phyloP scores from a whole-genome alignment of 53 echinoderm and acorn worm species.

The Stichopus horrens region DNA sequence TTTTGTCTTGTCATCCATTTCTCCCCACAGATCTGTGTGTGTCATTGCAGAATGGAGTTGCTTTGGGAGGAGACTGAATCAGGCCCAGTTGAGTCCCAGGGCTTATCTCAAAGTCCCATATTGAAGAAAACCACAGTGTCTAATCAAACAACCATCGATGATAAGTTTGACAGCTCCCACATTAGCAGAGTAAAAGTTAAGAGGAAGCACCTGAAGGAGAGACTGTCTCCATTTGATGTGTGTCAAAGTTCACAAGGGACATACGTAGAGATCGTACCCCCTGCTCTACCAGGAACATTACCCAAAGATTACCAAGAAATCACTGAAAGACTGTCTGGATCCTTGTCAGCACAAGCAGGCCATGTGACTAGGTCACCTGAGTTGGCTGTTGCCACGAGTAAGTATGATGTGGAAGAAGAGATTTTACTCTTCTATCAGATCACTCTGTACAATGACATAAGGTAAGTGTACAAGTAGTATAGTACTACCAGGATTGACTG shows the following conservation, averaged over 20 bases:
- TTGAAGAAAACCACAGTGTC: slow-evolving; percentile 61
- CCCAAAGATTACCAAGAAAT: slow-evolving; percentile 59
- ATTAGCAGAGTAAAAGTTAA: slow-evolving; percentile 80
- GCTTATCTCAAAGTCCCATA: slow-evolving; percentile 68
- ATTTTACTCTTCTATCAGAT: too few relatives aligned
- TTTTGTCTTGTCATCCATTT: too few relatives aligned
- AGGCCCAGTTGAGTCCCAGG: neutral
- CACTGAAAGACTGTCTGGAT: slow-evolving; percentile 24
- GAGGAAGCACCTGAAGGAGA: slow-evolving; percentile 80
- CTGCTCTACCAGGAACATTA: slow-evolving; percentile 75
- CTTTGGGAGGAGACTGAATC: too few relatives aligned
- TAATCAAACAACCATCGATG: neutral
- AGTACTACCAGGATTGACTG: too few relatives aligned
- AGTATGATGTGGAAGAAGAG: too few relatives aligned
- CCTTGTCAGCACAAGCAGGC: neutral
- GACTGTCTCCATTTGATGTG: slow-evolving; percentile 79
- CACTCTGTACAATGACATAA: too few relatives aligned
- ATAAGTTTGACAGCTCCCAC: slow-evolving; percentile 40
- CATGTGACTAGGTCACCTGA: slow-evolving; percentile 19
- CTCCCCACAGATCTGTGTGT: too few relatives aligned
- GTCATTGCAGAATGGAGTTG: too few relatives aligned
- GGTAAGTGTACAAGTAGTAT: too few relatives aligned
- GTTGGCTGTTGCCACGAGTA: neutral
- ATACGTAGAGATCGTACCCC: slow-evolving; percentile 59
- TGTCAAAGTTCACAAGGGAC: neutral